phyloP scores from a whole-genome alignment of 2,797 vertebrate genomes.

The Pseudotriccus pelzelni region DNA sequence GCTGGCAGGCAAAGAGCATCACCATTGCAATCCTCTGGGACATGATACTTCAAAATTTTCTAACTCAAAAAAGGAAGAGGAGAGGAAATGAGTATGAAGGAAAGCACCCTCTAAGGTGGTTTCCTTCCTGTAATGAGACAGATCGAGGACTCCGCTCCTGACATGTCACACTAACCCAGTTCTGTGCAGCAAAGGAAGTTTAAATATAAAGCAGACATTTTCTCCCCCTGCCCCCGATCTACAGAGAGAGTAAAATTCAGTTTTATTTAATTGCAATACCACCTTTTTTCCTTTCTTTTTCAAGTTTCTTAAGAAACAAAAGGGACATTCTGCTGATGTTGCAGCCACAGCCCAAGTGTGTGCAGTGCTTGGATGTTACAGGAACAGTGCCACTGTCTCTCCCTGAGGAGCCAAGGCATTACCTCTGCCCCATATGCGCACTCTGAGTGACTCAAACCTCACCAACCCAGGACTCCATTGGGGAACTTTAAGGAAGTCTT shows the following conservation, averaged over 20 bases:
- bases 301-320: background rate
- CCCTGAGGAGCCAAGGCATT: accelerated
- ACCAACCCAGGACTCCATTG: background rate
- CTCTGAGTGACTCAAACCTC: background rate
- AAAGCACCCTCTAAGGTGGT: background rate
- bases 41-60: background rate
- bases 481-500: background rate
- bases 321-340: background rate
- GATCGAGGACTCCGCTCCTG: background rate
- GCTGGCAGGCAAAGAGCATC: background rate
- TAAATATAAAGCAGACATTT: background rate
- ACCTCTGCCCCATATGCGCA: accelerated
- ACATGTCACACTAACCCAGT: conserved; percentile 5
- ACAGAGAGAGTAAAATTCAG: background rate
- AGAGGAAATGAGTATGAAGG: background rate
- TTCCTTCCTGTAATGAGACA: background rate
- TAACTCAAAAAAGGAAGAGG: background rate
- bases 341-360: accelerated
- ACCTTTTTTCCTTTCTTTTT: background rate
- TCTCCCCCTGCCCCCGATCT: background rate
- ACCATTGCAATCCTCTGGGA: background rate
- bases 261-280: background rate
- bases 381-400: background rate
- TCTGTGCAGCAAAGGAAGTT: background rate
- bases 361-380: background rate